phyloP scores from a whole-genome alignment of 2,888 invertebrate genomes.

The Rhagonycha fulva region DNA sequence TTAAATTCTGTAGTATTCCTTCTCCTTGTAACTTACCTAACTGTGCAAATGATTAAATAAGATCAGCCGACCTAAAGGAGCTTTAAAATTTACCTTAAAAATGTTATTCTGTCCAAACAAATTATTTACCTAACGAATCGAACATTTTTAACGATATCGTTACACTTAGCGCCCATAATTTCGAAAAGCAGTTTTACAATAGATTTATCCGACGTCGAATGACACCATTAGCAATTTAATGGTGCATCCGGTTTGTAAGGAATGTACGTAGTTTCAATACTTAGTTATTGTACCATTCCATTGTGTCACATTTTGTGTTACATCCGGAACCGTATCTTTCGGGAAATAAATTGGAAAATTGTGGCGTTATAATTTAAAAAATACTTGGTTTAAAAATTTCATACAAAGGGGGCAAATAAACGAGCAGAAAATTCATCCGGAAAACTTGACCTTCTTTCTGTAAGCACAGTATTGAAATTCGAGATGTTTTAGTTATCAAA shows the following conservation, averaged over 20 bases:
- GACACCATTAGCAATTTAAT: slow-evolving; percentile 19
- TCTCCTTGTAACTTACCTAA: not conserved
- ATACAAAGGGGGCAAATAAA: not conserved
- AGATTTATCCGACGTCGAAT: slow-evolving; percentile 12
- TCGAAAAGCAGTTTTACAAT: not conserved
- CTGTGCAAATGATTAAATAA: not conserved
- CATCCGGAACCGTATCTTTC: not conserved
- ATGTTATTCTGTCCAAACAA: not conserved
- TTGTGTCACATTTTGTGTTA: not conserved
- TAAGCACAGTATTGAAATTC: slow-evolving; percentile 14
- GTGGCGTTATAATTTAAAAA: not conserved
- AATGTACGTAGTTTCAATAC: not conserved
- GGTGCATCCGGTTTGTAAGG: slow-evolving; percentile 13
- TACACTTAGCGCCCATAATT: not conserved
- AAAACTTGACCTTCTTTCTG: slow-evolving; percentile 9
- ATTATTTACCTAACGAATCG: not conserved
- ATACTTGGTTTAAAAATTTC: not conserved
- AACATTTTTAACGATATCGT: not conserved
- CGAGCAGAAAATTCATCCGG: not conserved
- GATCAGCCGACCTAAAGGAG: not conserved
- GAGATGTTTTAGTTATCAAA: slow-evolving; percentile 13
- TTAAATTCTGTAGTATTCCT: not conserved
- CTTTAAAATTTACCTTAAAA: not conserved
- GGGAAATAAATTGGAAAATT: not conserved
- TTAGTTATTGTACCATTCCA: not conserved